Evolutionary conservation across 2,113 vertebrate species (phyloP), one percentile per base, ranked within the genome.

Genomic region (Anarhynchus alexandrinus): DNA sequence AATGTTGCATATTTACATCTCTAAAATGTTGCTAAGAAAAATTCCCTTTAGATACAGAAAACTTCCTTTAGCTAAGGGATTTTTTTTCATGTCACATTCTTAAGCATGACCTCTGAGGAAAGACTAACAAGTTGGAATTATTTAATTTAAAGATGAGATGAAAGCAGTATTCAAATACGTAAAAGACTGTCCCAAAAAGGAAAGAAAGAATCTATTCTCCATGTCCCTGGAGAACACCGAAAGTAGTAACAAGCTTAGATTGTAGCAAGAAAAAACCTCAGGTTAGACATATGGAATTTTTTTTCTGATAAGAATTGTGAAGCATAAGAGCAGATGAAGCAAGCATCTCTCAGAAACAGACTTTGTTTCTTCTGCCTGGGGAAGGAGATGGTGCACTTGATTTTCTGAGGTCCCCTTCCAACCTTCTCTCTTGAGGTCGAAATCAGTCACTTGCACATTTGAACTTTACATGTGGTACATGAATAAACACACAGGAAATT

Each of bases 1-100:
- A 62, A 82, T 42, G 26, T 4, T 65, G 38, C 15, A 5, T 57
- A 79, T 65, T 90, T 95, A 82, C 74, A 88, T 40, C 86, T 65
- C 66, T 80, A 43, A 88, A 80, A 52, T 2, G 15, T 4, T 72
- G 52, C 6, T 61, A 70, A 18, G 45, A 93, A 87, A 66, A 80
- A 67, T 5, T 76, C n/a, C 71, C 27, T 79, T 89, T 69, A 71
- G 20, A 67, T 58, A 82, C 10, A 0, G 2, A 66, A 73, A 80
- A 25, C 20, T 82, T 58, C 12, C 38, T 69, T 90, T 36, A 85
- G 23, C 23, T 40, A 76, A 57, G 25, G 54, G 40, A 61, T 55
- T 67, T 93, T 81, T 49, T 92, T 94, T 87, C 80, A 80, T 43
- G 30, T 27, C 57, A 86, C 19, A 57, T 69, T 94, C 66, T 72